A percentile compares a stretch with the other conserved stretches of the same genome.
phyloP scores from a whole-genome alignment of 2,113 vertebrate species.

The Python bivittatus region DNA sequence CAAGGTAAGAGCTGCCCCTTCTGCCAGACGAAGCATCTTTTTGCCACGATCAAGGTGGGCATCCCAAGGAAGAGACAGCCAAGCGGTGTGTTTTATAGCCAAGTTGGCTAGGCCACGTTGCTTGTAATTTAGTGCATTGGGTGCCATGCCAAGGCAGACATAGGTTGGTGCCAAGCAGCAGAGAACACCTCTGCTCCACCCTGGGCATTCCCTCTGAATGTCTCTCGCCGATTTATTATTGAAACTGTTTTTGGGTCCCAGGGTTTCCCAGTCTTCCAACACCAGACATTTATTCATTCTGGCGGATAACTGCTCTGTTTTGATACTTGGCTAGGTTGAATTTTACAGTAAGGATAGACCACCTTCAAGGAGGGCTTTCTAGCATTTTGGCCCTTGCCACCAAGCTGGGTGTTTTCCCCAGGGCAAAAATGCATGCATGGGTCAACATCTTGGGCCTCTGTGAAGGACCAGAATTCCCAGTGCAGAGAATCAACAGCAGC shows the following conservation, averaged over 20 bases:
- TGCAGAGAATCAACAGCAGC: not conserved
- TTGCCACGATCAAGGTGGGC: not conserved
- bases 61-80: not conserved
- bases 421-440: not conserved
- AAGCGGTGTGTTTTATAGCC: too few relatives aligned
- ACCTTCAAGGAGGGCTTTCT: not conserved
- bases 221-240: not conserved
- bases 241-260: not conserved
- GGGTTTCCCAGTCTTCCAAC: not conserved
- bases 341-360: not conserved
- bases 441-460: not conserved
- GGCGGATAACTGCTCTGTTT: not conserved
- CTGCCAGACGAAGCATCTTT: too few relatives aligned
- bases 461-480: not conserved
- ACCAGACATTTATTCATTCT: too few relatives aligned
- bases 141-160: not conserved
- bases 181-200: not conserved
- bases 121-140: not conserved
- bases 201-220: not conserved
- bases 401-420: not conserved
- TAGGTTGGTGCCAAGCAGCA: not conserved
- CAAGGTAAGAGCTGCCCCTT: conserved; percentile 73
- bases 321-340: not conserved
- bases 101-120: too few relatives aligned
- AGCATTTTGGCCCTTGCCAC: not conserved